Conservation (phyloP, 2,888 invertebrate genomes). For the Temnothorax unifasciatus region DNA sequence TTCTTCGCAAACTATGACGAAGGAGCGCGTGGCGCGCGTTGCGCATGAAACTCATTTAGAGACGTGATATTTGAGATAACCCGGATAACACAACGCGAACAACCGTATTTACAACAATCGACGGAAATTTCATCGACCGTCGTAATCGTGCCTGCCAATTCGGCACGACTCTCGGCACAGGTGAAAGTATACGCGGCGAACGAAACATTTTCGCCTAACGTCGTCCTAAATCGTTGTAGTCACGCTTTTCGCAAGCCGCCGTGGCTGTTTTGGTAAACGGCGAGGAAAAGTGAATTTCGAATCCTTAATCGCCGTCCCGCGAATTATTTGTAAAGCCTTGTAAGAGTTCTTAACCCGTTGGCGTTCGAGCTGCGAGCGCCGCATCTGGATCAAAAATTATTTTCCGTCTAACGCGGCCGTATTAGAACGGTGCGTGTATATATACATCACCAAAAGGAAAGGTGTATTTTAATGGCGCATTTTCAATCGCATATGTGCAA, state of each 20-base stretch:
- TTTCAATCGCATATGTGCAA: slow-evolving; percentile 7
- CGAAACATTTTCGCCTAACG: slow-evolving; percentile 74
- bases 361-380: background rate
- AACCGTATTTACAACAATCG: slow-evolving; percentile 63
- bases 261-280: slow-evolving; percentile 12
- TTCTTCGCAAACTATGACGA: slow-evolving; percentile 42
- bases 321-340: background rate
- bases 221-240: slow-evolving; percentile 70
- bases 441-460: background rate
- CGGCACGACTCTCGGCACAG: slow-evolving; percentile 70
- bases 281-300: slow-evolving; percentile 25
- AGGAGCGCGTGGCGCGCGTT: background rate
- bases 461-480: background rate
- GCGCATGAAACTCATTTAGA: background rate
- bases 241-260: slow-evolving; percentile 53
- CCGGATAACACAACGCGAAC: slow-evolving; percentile 21
- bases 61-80: slow-evolving; percentile 23
- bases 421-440: background rate
- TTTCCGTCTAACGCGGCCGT: background rate
- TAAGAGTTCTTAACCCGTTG: background rate
- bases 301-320: background rate
- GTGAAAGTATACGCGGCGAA: slow-evolving; percentile 73
- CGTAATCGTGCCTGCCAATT: slow-evolving; percentile 75
- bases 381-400: background rate
- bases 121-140: slow-evolving; percentile 73